Conservation (phyloP, 2,888 invertebrate genomes). For the Acleris laterana region DNA sequence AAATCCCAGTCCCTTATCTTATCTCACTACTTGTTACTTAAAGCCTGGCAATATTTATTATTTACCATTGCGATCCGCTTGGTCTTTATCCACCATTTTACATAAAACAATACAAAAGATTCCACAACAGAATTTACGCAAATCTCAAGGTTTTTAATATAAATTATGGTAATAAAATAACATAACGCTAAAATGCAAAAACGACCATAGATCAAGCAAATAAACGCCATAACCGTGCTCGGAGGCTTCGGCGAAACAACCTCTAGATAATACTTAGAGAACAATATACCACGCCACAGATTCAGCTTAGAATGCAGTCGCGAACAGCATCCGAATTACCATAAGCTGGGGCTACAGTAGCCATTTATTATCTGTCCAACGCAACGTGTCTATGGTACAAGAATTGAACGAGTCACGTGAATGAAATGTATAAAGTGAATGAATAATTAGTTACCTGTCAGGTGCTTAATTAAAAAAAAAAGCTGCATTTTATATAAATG, state of each 20-base stretch:
- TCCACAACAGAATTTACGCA: too few relatives aligned
- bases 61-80: too few relatives aligned
- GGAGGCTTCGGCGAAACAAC: slow-evolving; percentile 3
- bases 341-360: slow-evolving; percentile 22
- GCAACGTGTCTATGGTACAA: slow-evolving; percentile 1
- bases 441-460: not conserved
- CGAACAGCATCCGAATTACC: slow-evolving; percentile 26
- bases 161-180: too few relatives aligned
- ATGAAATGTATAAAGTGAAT: slow-evolving; percentile 1
- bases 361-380: slow-evolving; percentile 25
- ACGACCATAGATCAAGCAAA: not conserved
- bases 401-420: slow-evolving; percentile 4
- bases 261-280: not conserved
- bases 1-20: too few relatives aligned
- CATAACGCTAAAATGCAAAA: not conserved
- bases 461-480: not conserved
- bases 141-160: too few relatives aligned
- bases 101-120: too few relatives aligned
- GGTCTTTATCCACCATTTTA: too few relatives aligned
- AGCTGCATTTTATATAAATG: not conserved
- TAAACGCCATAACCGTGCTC: not conserved
- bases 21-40: too few relatives aligned
- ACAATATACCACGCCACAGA: slow-evolving; percentile 18
- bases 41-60: too few relatives aligned
- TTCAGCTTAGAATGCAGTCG: slow-evolving; percentile 21